A percentile compares a stretch with the other conserved stretches of the same genome.
These are phyloP conservation scores for Rhea americana DNA, from an alignment of 2,113 vertebrate species.

Conservation along the genomic window DNA sequence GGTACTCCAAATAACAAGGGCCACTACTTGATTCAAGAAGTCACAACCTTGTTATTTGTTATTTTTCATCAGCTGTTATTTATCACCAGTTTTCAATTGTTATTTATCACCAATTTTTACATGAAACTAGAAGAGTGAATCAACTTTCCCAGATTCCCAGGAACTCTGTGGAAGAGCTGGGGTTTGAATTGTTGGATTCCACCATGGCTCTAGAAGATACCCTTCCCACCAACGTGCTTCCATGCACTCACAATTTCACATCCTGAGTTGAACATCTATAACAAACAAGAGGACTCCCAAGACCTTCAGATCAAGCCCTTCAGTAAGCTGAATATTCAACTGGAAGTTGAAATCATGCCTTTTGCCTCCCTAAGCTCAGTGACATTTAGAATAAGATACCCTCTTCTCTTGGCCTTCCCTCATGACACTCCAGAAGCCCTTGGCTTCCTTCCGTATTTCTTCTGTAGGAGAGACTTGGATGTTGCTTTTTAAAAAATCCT, in stretches of 20 bases:
- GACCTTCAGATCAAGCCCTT: not conserved
- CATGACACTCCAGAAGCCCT: not conserved
- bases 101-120: too few relatives aligned
- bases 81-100: too few relatives aligned
- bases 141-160: not conserved
- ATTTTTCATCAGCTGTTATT: too few relatives aligned
- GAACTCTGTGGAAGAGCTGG: not conserved
- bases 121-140: not conserved
- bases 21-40: not conserved
- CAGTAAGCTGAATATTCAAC: not conserved
- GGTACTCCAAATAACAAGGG: not conserved
- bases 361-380: not conserved
- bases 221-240: not conserved
- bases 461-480: not conserved
- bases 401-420: not conserved
- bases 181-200: not conserved
- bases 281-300: not conserved
- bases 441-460: accelerated
- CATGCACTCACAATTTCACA: not conserved
- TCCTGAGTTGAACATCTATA: not conserved
- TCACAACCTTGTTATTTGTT: not conserved
- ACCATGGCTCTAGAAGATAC: not conserved
- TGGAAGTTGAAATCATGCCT: not conserved
- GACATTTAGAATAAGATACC: not conserved
- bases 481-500: not conserved